Percentiles rank a stretch among this genome's conserved stretches.
These are phyloP conservation scores for Perca schrenkii DNA, from an alignment of 2,113 vertebrate genomes.

Conservation along the genomic window DNA sequence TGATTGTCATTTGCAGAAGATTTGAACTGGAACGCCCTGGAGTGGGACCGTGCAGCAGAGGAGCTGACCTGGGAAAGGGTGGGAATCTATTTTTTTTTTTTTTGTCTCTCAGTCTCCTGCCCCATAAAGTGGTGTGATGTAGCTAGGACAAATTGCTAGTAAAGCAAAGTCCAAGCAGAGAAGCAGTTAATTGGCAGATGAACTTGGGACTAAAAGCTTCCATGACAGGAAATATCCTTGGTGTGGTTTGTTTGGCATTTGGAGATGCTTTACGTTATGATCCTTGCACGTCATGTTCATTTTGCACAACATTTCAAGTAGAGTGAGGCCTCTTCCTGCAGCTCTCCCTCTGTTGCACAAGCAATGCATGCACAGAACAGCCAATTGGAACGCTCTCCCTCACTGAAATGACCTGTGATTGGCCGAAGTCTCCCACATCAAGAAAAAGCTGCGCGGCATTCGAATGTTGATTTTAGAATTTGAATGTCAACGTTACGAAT, in stretches of 20 bases:
- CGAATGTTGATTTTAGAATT: too few relatives aligned
- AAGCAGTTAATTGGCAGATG: neutral
- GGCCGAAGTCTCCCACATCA: too few relatives aligned
- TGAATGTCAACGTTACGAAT: too few relatives aligned
- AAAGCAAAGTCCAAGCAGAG: slow-evolving; percentile 2
- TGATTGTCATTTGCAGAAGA: slow-evolving; percentile 86
- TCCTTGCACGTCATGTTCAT: too few relatives aligned
- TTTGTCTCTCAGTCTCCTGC: neutral
- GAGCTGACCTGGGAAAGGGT: slow-evolving; percentile 98
- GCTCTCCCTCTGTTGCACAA: too few relatives aligned
- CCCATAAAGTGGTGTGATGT: neutral
- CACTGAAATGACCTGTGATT: too few relatives aligned
- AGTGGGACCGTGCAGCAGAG: slow-evolving; percentile 97
- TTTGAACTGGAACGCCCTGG: slow-evolving; percentile 98
- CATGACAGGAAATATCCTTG: neutral
- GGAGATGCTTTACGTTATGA: too few relatives aligned
- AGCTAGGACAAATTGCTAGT: neutral
- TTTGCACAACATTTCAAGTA: too few relatives aligned
- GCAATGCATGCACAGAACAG: too few relatives aligned
- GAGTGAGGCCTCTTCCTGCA: too few relatives aligned
- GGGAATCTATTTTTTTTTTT: slow-evolving; percentile 63
- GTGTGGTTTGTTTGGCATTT: neutral
- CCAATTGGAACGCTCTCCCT: too few relatives aligned
- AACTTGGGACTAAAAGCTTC: neutral
- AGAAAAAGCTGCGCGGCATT: too few relatives aligned